phyloP scores from a whole-genome alignment of 2,888 invertebrate genomes.

The Leucoma salicis region DNA sequence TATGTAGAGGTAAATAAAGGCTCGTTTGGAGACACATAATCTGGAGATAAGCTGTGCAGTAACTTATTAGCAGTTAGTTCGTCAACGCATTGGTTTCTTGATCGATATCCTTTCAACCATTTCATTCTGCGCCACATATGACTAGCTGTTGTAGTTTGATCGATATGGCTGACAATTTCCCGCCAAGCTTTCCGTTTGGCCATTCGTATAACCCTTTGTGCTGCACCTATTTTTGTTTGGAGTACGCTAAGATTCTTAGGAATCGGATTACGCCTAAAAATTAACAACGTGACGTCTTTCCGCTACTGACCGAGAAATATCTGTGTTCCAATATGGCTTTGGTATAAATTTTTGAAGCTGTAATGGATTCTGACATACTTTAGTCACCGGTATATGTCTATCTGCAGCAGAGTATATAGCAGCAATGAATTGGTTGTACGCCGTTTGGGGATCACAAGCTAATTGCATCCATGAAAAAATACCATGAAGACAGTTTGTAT shows the following conservation, averaged over 20 bases:
- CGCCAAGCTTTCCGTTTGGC: constrained; percentile 11
- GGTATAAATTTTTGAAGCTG: constrained; percentile 16
- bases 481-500: no score
- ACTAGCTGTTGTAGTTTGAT: constrained; percentile 5
- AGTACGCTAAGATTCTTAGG: constrained; percentile 18
- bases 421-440: no score
- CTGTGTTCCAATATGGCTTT: constrained; percentile 29
- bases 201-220: constrained; percentile 11
- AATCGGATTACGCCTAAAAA: constrained; percentile 26
- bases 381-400: constrained; percentile 15
- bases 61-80: not conserved
- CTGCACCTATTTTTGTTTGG: constrained; percentile 8
- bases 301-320: constrained; percentile 26
- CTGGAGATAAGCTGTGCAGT: constrained; percentile 3
- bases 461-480: no score
- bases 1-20: not conserved
- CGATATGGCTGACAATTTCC: constrained; percentile 12
- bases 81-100: not conserved
- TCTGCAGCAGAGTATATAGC: constrained; percentile 11
- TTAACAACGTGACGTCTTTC: constrained; percentile 19
- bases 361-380: constrained; percentile 12
- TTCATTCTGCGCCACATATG: constrained; percentile 20
- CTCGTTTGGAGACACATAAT: no score
- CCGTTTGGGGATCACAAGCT: no score
- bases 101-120: no score